Evolutionary conservation across 2,113 vertebrate species (phyloP), one percentile per base, ranked within the genome.

Genomic region (Oncorhynchus nerka): DNA sequence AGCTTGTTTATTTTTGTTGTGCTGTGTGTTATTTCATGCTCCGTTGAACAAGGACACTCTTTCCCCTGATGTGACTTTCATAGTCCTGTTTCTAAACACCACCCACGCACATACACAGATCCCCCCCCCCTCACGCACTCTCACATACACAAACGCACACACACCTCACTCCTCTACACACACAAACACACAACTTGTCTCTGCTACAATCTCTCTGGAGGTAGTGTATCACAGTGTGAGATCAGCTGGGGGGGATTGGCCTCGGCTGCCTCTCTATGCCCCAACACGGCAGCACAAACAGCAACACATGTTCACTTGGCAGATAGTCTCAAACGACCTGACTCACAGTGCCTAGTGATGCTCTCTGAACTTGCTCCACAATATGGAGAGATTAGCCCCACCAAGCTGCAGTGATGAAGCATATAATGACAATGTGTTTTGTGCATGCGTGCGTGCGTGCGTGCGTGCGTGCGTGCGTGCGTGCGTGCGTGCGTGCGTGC

Each of bases 1-100:
- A 73, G 79, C 87, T 84, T 89, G 78, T 89, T 83, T 80, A 85
- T 24, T 74, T 79, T 79, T 81, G 16, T 87, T 79, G 68, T 65
- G 69, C 12, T 45, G 81, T 16, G 51, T 55, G 16, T 55, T 55
- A 87, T 90, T 89, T 88, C 79, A 88, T 67, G 61, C 76, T 80
- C 89, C 57, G 66, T 86, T 86, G 86, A 80, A 79, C 87, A 75
- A 79, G 55, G 71, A 48, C 45, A 39, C 59, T 11, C 9, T 45
- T 45, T 45, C 39, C 39, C 39, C 39, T 11, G 9, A 45, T 45
- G 59, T n/a, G 39, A 45, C n/a, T 62, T 62, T 3, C n/a, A 6
- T 62, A 16, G n/a, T 22, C 39, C 9, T 45, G 7, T n/a, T 62
- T 22, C 16, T 62, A 5, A 62, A 62, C n/a, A 9, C n/a, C n/a